Percentiles rank a stretch among this genome's conserved stretches.
These are phyloP conservation scores for Pelusios castaneus DNA, from an alignment of 2,113 vertebrate species.

Conservation along the genomic window DNA sequence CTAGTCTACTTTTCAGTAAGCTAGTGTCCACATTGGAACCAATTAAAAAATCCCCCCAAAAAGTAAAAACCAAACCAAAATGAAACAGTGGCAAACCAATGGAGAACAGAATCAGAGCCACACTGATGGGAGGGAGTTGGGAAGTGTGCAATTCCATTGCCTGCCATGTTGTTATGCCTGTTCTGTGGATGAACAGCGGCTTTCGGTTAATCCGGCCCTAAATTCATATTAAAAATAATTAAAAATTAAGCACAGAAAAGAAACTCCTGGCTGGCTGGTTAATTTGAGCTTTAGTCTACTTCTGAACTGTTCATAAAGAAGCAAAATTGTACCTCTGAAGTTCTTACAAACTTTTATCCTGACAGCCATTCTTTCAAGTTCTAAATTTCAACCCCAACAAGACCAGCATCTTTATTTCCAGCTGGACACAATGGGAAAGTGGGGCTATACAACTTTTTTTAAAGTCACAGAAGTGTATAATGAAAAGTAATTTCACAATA, in stretches of 20 bases:
- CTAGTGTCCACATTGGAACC: not conserved
- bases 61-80: too few species aligned
- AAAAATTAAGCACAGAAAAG: not conserved
- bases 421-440: not conserved
- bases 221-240: not conserved
- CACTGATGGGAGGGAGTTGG: not conserved
- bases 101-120: not conserved
- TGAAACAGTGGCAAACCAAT: not conserved
- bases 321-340: not conserved
- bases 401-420: not conserved
- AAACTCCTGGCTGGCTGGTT: not conserved
- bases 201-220: not conserved
- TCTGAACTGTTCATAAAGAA: not conserved
- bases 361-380: not conserved
- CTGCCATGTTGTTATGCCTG: not conserved
- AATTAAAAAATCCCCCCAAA: not conserved
- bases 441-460: not conserved
- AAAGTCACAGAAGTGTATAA: not conserved
- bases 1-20: conserved; percentile 25
- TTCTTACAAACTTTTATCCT: not conserved
- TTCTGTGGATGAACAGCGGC: not conserved
- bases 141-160: not conserved
- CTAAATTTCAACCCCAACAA: not conserved
- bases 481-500: not conserved
- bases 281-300: not conserved